Evolutionary conservation across 2,888 invertebrate genomes (phyloP).

Genomic region (Fragum whitleyi): DNA sequence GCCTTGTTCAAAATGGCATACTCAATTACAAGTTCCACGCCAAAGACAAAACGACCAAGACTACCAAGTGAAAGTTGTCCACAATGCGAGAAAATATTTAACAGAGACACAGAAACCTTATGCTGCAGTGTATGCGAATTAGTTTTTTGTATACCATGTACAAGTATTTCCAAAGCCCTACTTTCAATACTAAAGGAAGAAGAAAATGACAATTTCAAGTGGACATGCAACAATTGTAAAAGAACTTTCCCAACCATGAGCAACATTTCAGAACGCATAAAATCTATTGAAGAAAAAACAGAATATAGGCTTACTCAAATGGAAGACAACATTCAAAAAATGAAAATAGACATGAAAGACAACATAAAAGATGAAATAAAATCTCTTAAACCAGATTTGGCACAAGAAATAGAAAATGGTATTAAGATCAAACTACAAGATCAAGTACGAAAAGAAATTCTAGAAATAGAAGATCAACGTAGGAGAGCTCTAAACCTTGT

Average conservation of each 20-base stretch:
- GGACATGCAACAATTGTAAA: too few species aligned
- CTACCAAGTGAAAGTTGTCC: neutral
- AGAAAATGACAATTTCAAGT: too few species aligned
- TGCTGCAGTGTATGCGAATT: neutral
- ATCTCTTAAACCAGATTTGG: neutral
- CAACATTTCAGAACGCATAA: neutral
- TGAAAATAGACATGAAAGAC: neutral
- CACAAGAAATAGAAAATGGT: neutral
- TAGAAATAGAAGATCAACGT: neutral
- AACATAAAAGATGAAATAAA: neutral
- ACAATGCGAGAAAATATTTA: neutral
- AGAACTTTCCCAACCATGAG: too few species aligned
- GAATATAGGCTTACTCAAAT: neutral
- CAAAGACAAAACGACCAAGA: conserved; percentile 2
- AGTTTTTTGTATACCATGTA: neutral
- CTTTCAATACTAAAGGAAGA: neutral
- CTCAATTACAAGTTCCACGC: too few species aligned
- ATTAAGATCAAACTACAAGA: neutral
- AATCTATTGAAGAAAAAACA: neutral
- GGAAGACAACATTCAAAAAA: neutral
- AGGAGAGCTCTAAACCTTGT: neutral
- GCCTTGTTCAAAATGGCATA: too few species aligned
- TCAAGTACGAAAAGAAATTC: neutral
- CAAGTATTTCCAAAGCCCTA: neutral
- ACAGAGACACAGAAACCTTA: neutral